phyloP scores from a whole-genome alignment of 2,797 vertebrate genomes.

The Schizopygopsis pylzovi region DNA sequence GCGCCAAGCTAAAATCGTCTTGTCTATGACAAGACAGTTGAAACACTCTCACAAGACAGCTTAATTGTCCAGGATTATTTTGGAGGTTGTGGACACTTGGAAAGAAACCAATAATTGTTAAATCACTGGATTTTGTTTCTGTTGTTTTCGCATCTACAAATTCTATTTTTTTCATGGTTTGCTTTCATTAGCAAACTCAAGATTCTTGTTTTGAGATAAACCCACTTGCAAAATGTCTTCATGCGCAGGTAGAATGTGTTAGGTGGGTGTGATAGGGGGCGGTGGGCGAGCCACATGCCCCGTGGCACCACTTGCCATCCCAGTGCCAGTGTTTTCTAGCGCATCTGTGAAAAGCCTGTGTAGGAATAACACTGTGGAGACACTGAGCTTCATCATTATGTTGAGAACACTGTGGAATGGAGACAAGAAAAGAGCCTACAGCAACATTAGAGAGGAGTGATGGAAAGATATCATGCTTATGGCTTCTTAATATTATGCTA shows the following conservation, averaged over 20 bases:
- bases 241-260: constrained; percentile 76
- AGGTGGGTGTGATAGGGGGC: constrained; percentile 73
- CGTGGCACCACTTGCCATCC: constrained; percentile 77
- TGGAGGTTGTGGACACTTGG: background rate
- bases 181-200: constrained; percentile 15
- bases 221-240: constrained; percentile 72
- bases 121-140: background rate
- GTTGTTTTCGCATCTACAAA: background rate
- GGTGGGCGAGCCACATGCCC: constrained; percentile 57
- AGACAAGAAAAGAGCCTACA: constrained; percentile 43
- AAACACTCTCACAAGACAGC: constrained; percentile 43
- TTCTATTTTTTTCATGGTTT: background rate
- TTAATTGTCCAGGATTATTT: constrained; percentile 42
- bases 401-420: background rate
- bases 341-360: constrained; percentile 76
- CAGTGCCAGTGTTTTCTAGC: constrained; percentile 76
- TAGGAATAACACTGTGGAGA: constrained; percentile 76
- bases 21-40: constrained; percentile 45
- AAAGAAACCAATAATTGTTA: background rate
- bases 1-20: constrained; percentile 38
- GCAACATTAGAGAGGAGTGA: constrained; percentile 29
- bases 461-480: constrained; percentile 12
- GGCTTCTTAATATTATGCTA: constrained; percentile 28
- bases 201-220: constrained; percentile 63
- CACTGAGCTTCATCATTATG: constrained; percentile 55